Percentiles rank a stretch among this genome's conserved stretches.
phyloP scores from a whole-genome alignment of 2,888 invertebrate species.

The Aphidius colemani region DNA sequence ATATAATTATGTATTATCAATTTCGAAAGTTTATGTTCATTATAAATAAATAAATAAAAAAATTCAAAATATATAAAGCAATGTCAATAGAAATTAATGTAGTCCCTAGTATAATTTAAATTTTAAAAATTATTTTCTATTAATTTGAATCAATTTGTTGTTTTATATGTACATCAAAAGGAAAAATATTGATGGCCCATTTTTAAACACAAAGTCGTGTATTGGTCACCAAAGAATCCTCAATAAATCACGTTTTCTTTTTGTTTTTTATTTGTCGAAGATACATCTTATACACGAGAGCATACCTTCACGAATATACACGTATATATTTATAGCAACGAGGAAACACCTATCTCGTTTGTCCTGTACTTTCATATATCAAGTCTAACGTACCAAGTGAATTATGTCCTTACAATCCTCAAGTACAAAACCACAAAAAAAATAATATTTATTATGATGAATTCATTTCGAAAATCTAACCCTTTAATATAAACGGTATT shows the following conservation, averaged over 20 bases:
- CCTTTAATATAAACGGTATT: no score
- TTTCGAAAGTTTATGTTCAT: no score
- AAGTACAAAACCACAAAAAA: not conserved
- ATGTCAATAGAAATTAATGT: no score
- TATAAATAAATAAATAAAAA: no score
- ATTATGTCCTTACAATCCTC: slow-evolving; percentile 31
- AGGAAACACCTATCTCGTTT: slow-evolving; percentile 32
- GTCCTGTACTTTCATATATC: slow-evolving; percentile 35
- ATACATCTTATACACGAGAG: slow-evolving; percentile 29
- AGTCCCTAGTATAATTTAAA: no score
- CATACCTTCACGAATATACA: not conserved
- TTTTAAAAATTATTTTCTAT: not conserved
- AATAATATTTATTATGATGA: no score
- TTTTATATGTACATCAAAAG: no score
- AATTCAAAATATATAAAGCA: no score
- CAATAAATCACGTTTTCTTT: slow-evolving; percentile 39
- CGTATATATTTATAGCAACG: slow-evolving; percentile 8
- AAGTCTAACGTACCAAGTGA: slow-evolving; percentile 31
- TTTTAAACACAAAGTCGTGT: slow-evolving; percentile 21
- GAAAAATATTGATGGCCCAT: slow-evolving; percentile 16
- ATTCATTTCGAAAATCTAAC: no score
- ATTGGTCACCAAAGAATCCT: slow-evolving; percentile 6
- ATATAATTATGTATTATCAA: no score
- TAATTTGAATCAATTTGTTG: no score
- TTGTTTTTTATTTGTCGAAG: slow-evolving; percentile 39